A percentile compares a stretch with the other conserved stretches of the same genome.
Evolutionary conservation across 2,888 invertebrate species (phyloP).

Genomic region (Andrena praecox): DNA sequence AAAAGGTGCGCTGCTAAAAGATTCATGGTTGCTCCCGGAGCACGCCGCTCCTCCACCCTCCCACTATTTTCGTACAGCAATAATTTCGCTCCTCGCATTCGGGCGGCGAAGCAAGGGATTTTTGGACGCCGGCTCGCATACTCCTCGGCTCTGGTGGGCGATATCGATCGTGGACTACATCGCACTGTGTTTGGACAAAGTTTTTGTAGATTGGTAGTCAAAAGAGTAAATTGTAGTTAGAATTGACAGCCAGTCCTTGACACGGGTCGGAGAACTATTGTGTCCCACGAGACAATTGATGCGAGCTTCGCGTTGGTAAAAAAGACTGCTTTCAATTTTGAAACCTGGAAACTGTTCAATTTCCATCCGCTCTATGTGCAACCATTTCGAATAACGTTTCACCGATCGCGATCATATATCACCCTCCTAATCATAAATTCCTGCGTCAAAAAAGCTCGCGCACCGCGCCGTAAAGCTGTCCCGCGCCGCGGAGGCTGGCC

Average conservation of each 20-base stretch:
- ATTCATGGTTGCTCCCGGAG: conserved; percentile 72
- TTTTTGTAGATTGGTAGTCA: neutral
- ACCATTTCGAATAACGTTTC: conserved; percentile 8
- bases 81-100: conserved; percentile 57
- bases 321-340: neutral
- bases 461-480: neutral
- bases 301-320: too few relatives aligned
- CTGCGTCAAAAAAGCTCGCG: neutral
- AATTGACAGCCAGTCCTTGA: neutral
- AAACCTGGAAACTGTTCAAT: conserved; percentile 12
- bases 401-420: conserved; percentile 1
- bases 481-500: neutral
- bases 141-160: neutral
- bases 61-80: conserved; percentile 52
- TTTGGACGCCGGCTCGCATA: neutral
- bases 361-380: neutral
- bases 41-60: conserved; percentile 6
- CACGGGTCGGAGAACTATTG: neutral
- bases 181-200: neutral
- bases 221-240: neutral
- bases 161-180: neutral
- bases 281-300: too few relatives aligned
- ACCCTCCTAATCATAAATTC: conserved; percentile 17
- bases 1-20: conserved; percentile 77
- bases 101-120: neutral